Base-by-base conservation (phyloP, 2,113 vertebrate species). In the Myotis brandtii region DNA sequence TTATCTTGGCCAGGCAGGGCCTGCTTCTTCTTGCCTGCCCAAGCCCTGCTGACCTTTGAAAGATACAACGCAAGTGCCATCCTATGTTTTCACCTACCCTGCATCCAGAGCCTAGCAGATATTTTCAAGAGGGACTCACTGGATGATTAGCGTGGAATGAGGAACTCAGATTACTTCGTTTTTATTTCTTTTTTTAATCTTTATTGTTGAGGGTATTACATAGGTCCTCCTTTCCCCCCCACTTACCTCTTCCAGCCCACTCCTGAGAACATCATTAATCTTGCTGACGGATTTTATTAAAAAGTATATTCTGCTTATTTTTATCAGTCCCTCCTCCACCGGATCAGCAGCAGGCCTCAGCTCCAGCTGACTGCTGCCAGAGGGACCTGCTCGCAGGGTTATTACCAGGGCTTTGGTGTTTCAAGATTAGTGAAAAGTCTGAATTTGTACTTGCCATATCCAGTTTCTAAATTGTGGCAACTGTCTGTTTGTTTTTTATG, bases 281-380 rank as follows among this genome's bases (percentile, higher is more conserved):
- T n/a, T n/a, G n/a, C n/a, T n/a, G n/a, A n/a, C n/a, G n/a, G n/a
- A n/a, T n/a, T n/a, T n/a, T n/a, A n/a, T n/a, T n/a, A n/a, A n/a
- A n/a, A n/a, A n/a, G n/a, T n/a, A n/a, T n/a, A n/a, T n/a, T n/a
- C n/a, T n/a, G n/a, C n/a, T n/a, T n/a, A n/a, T n/a, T n/a, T n/a
- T n/a, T n/a, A n/a, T n/a, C n/a, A n/a, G n/a, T n/a, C n/a, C n/a
- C n/a, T n/a, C n/a, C 59, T 62, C 59, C 23, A 27, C 59, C 23
- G 10, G 64, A 85, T 76, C 21, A 87, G 12, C 1, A 69, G 64
- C n/a, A 8, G 0, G n/a, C 40, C 70, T 80, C 18, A 80, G 7
- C 13, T 76, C 43, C 30, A 77, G n/a, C 2, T 67, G 37, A 52
- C 17, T 13, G 0, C 1, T 4, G 13, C 32, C 9, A 16, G 1